These are phyloP conservation scores for Okapia johnstoni DNA, from an alignment of 2,113 vertebrate genomes.

Conservation along the genomic window DNA sequence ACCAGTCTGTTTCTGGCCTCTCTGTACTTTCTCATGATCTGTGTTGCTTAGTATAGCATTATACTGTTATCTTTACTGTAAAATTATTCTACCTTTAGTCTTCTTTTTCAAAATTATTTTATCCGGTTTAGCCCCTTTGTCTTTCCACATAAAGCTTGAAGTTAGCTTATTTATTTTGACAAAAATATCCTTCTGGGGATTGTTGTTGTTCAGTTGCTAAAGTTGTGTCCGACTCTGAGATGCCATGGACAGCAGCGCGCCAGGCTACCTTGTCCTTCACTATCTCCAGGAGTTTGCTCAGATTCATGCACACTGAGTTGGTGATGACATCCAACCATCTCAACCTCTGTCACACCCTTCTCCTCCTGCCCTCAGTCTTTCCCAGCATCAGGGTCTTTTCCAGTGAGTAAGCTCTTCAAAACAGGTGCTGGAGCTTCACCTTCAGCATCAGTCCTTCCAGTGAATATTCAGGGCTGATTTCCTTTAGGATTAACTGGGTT, in stretches of 20 bases:
- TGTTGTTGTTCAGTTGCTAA: background rate
- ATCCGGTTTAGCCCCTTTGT: background rate
- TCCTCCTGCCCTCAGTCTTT: background rate
- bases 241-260: accelerated
- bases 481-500: background rate
- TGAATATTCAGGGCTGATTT: background rate
- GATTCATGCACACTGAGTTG: background rate
- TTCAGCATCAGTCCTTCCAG: background rate
- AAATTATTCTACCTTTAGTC: background rate
- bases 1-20: background rate
- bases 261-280: background rate
- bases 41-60: background rate
- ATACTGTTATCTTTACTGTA: background rate
- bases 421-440: background rate
- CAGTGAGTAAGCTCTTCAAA: background rate
- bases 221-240: background rate
- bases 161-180: background rate
- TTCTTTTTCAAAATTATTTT: background rate
- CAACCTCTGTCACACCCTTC: background rate
- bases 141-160: background rate
- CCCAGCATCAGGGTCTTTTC: background rate
- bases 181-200: background rate
- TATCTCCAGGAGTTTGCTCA: background rate
- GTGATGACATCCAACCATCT: background rate
- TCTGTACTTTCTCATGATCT: background rate